Percentiles rank a stretch among this genome's conserved stretches.
Evolutionary conservation across 2,113 vertebrate species (phyloP).

Genomic region (Nansenia antarctica): DNA sequence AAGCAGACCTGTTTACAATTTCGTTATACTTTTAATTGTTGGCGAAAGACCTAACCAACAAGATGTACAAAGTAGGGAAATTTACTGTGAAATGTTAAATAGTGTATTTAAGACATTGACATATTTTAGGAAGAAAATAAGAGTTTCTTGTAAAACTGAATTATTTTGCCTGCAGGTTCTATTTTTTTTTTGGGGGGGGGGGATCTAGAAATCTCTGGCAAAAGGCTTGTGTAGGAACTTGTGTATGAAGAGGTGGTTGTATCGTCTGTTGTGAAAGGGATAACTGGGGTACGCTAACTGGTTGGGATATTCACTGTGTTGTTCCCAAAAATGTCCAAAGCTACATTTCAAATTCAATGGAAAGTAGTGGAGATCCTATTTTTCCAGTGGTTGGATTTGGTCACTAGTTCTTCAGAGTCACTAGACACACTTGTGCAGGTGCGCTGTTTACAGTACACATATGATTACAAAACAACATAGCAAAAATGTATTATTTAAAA

Average conservation of each 20-base stretch:
- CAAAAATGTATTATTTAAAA: no score
- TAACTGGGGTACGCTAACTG: constrained; percentile 78
- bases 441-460: no score
- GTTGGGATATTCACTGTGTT: constrained; percentile 73
- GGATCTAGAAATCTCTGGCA: constrained; percentile 85
- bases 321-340: constrained; percentile 81
- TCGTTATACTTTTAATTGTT: constrained; percentile 85
- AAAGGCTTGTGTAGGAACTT: constrained; percentile 82
- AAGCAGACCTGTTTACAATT: constrained; percentile 90
- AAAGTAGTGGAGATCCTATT: constrained; percentile 24
- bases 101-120: constrained; percentile 79
- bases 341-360: constrained; percentile 28
- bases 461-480: no score
- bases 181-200: constrained; percentile 80
- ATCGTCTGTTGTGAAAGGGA: constrained; percentile 54
- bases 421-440: no score
- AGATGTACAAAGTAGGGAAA: constrained; percentile 71
- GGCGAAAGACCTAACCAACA: constrained; percentile 81
- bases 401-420: not conserved
- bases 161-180: constrained; percentile 87
- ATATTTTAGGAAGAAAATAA: constrained; percentile 84
- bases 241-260: constrained; percentile 75
- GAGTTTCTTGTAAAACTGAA: constrained; percentile 87
- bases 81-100: constrained; percentile 65
- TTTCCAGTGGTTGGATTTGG: constrained; percentile 54